These are phyloP conservation scores for Chelonus insularis DNA, from an alignment of 1,140 invertebrate species.

Conservation along the genomic window DNA sequence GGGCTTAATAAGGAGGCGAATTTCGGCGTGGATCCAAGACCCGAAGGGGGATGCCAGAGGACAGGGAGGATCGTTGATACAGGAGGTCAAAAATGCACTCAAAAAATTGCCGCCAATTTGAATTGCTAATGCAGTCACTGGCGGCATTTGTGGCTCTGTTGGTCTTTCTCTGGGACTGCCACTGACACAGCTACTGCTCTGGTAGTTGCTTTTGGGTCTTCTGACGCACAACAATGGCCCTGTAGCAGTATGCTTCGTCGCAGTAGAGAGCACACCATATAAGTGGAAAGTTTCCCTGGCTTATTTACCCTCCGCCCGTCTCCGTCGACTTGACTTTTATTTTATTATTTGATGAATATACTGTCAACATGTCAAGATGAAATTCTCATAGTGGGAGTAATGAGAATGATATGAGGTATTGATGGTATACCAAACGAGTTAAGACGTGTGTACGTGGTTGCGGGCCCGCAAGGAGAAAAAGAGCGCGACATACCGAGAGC, in stretches of 20 bases:
- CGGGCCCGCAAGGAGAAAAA: conserved; percentile 21
- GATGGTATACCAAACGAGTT: conserved; percentile 8
- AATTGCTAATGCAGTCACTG: conserved; percentile 57
- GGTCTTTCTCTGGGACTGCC: conserved; percentile 15
- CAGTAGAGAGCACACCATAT: conserved; percentile 33
- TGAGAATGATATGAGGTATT: background rate
- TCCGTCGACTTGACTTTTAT: background rate
- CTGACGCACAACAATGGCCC: conserved; percentile 56
- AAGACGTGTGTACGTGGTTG: background rate
- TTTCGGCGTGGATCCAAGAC: conserved; percentile 43
- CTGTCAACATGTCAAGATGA: background rate
- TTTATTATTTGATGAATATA: background rate
- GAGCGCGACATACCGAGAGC: conserved; percentile 25
- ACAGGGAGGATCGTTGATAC: conserved; percentile 48
- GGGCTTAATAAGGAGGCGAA: conserved; percentile 59
- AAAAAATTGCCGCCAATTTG: conserved; percentile 63
- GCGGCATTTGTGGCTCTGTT: conserved; percentile 27
- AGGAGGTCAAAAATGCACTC: conserved; percentile 63
- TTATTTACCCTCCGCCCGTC: background rate
- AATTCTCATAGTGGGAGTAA: conserved; percentile 5
- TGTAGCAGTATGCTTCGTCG: conserved; percentile 54
- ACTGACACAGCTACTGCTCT: conserved; percentile 17
- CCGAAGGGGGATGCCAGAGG: conserved; percentile 22
- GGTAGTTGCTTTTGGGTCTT: conserved; percentile 25
- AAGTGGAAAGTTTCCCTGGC: conserved; percentile 27